Percentiles rank a stretch among this genome's conserved stretches.
phyloP scores from a whole-genome alignment of 2,113 vertebrate species.

The Lathamus discolor region DNA sequence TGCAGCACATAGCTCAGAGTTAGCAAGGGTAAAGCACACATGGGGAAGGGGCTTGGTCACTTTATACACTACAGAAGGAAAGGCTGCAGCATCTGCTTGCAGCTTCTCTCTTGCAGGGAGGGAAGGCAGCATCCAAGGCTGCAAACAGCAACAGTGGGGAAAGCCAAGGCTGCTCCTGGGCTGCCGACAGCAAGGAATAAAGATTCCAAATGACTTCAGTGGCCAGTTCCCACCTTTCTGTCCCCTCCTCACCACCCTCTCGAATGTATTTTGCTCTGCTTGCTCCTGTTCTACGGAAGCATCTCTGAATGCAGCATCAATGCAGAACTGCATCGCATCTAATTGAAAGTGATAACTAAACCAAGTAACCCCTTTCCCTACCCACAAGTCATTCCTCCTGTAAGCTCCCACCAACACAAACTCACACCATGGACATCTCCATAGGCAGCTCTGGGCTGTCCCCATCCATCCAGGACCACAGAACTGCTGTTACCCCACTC shows the following conservation, averaged over 20 bases:
- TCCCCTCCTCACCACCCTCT: not conserved
- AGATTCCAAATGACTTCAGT: not conserved
- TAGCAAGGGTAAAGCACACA: not conserved
- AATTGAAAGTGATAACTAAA: rapidly evolving
- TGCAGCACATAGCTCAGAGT: not conserved
- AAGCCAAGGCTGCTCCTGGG: not conserved
- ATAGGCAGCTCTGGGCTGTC: not conserved
- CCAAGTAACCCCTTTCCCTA: not conserved
- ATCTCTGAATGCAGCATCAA: not conserved
- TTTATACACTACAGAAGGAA: not conserved
- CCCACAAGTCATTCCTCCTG: not conserved
- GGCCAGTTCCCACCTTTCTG: not conserved
- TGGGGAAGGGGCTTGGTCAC: not conserved
- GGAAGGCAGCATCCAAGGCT: not conserved
- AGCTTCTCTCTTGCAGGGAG: not conserved
- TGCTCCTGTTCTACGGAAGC: not conserved
- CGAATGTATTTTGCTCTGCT: rapidly evolving
- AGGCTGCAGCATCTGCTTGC: not conserved
- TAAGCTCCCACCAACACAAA: not conserved
- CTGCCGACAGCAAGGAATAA: not conserved
- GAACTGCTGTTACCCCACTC: not conserved
- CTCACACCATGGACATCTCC: rapidly evolving
- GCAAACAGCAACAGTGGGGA: not conserved
- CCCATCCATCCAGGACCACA: rapidly evolving
- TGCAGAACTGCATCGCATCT: not conserved